phyloP scores from a whole-genome alignment of 1,140 invertebrate genomes.

The Harlomillsia oculata region DNA sequence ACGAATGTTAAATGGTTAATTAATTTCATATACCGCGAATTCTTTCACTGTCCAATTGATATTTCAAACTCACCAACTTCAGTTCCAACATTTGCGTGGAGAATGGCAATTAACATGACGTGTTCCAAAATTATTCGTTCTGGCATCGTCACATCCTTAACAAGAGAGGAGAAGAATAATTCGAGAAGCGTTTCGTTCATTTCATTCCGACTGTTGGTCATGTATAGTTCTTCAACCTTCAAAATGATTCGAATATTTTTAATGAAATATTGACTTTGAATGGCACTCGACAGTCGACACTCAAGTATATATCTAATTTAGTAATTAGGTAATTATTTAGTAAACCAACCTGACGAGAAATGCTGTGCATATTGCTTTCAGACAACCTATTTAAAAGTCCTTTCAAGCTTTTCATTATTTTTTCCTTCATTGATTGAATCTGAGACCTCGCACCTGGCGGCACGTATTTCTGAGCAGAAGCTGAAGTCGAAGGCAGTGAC shows the following conservation, averaged over 20 bases:
- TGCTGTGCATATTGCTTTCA: constrained; percentile 76
- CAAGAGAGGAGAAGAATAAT: constrained; percentile 58
- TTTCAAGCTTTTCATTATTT: constrained; percentile 68
- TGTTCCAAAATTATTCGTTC: constrained; percentile 75
- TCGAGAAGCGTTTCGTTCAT: constrained; percentile 66
- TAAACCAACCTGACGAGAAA: constrained; percentile 53
- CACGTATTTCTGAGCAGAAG: constrained; percentile 58
- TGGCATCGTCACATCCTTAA: constrained; percentile 54
- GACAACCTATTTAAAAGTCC: constrained; percentile 78
- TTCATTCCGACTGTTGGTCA: constrained; percentile 63
- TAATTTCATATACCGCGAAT: too few species aligned
- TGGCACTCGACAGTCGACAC: background rate
- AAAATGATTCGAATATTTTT: constrained; percentile 26
- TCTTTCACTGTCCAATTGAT: background rate
- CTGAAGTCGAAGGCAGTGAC: background rate
- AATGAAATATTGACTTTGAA: constrained; percentile 6
- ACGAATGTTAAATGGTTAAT: too few species aligned
- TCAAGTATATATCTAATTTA: too few species aligned
- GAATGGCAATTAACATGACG: constrained; percentile 65
- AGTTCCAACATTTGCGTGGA: constrained; percentile 81
- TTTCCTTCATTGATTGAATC: constrained; percentile 41
- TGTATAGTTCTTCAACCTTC: constrained; percentile 62
- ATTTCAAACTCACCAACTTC: constrained; percentile 62
- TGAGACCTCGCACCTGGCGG: constrained; percentile 66
- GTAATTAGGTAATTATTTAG: constrained; percentile 27